Percentiles rank a stretch among this genome's conserved stretches.
Evolutionary conservation across 2,113 vertebrate species (phyloP).

Genomic region (Dicaeum eximium): DNA sequence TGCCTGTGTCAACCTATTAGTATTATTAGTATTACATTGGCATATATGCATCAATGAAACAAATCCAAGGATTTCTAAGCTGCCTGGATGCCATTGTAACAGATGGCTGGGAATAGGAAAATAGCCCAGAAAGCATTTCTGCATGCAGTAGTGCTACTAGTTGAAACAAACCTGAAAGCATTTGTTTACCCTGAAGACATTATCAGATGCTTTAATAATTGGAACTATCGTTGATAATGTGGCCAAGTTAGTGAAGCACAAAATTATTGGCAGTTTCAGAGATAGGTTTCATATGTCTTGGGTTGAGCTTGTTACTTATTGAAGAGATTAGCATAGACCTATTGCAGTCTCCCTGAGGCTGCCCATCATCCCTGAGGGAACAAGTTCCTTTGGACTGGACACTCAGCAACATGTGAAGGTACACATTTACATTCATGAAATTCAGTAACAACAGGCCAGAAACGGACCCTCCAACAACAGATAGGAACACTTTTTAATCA

Average conservation of each 20-base stretch:
- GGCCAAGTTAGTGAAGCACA: not conserved
- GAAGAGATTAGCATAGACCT: not conserved
- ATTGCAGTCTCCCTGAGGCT: not conserved
- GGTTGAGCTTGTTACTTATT: not conserved
- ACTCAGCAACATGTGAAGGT: not conserved
- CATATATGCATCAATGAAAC: not conserved
- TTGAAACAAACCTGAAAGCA: not conserved
- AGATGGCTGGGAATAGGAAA: constrained; percentile 2
- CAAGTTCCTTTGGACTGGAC: not conserved
- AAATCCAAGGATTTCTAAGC: not conserved
- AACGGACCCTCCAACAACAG: not conserved
- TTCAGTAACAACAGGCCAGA: not conserved
- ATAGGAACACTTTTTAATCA: not conserved
- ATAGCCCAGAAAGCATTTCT: not conserved
- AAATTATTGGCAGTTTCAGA: not conserved
- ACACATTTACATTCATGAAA: not conserved
- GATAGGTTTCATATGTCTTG: not conserved
- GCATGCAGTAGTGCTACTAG: not conserved
- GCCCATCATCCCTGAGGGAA: not conserved
- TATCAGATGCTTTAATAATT: not conserved
- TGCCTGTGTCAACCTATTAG: not conserved
- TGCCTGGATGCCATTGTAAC: not conserved
- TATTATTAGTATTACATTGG: not conserved
- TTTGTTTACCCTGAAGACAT: not conserved
- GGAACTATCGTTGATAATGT: not conserved